Conservation (phyloP, 1,140 invertebrate genomes). For the Hypothenemus hampei region DNA sequence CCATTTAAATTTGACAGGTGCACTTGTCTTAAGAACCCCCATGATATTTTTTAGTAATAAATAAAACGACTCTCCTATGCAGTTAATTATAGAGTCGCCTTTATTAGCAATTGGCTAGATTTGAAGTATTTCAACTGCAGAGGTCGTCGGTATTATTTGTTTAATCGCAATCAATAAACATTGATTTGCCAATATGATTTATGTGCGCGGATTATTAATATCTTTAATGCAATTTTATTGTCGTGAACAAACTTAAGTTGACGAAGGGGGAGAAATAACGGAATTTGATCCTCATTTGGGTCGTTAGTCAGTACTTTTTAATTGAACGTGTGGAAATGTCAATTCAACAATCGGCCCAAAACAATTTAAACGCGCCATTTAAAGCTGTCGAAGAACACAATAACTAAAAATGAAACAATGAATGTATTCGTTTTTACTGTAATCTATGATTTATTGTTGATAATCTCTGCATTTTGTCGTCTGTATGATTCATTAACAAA, state of each 20-base stretch:
- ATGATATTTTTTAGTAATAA: no score
- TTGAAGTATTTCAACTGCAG: background rate
- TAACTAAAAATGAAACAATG: constrained; percentile 1
- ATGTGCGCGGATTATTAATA: background rate
- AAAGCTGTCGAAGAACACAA: constrained; percentile 10
- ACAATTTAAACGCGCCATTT: constrained; percentile 6
- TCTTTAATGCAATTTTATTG: no score
- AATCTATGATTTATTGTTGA: constrained; percentile 14
- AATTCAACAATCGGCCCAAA: constrained; percentile 1
- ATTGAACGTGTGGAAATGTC: background rate
- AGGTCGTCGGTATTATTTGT: background rate
- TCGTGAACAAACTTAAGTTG: no score
- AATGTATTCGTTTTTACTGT: background rate
- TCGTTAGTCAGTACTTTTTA: background rate
- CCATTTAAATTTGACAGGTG: background rate
- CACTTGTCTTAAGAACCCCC: no score
- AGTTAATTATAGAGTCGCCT: no score
- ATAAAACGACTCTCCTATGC: no score
- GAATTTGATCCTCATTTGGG: background rate
- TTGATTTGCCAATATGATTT: background rate
- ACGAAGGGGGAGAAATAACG: no score
- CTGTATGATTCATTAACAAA: constrained; percentile 1
- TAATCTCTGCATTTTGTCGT: background rate
- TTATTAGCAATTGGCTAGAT: no score
- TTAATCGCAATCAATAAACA: background rate